Percentiles rank a stretch among this genome's conserved stretches.
Conservation (phyloP, 2,113 vertebrate species). For the Chionis minor region DNA sequence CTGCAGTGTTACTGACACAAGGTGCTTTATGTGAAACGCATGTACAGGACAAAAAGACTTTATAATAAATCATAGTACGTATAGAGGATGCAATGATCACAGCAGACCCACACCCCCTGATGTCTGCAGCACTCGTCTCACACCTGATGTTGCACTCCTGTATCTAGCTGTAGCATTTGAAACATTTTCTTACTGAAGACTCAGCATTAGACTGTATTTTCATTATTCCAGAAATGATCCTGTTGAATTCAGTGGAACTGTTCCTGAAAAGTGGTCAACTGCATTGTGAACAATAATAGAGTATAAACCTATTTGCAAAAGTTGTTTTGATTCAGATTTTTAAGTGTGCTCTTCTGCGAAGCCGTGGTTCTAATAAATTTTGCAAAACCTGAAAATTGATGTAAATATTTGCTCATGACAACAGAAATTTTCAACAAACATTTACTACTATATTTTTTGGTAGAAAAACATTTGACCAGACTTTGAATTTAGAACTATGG, state of each 20-base stretch:
- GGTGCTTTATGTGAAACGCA: background rate
- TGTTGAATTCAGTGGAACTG: background rate
- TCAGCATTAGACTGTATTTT: background rate
- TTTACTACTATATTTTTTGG: background rate
- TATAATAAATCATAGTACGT: background rate
- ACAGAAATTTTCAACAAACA: background rate
- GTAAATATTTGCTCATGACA: background rate
- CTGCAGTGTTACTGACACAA: background rate
- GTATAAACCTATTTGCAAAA: background rate
- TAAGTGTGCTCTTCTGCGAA: background rate
- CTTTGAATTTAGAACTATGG: background rate
- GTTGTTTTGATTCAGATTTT: background rate
- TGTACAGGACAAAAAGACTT: background rate
- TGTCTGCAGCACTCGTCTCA: background rate
- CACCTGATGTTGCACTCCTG: background rate
- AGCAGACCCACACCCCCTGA: background rate
- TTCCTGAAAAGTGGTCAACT: background rate
- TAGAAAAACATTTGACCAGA: background rate
- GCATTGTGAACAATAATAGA: background rate
- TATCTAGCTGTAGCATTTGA: background rate
- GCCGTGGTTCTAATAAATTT: background rate
- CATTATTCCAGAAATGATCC: background rate
- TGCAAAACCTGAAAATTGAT: background rate
- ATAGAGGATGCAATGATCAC: background rate
- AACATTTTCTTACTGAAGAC: background rate